Conservation (phyloP, 2,888 invertebrate species). For the Melinaea menophilus region DNA sequence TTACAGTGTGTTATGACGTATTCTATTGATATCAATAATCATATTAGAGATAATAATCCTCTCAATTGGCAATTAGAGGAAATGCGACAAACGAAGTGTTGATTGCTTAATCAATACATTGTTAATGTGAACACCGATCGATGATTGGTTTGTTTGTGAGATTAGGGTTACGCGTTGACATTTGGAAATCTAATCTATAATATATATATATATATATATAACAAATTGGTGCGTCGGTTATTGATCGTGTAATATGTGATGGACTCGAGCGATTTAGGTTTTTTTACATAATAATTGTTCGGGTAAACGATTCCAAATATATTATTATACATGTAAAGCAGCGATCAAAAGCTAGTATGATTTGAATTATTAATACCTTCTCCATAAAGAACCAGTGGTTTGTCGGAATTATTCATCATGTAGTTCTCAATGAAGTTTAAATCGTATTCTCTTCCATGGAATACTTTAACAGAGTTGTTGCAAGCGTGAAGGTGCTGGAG, state of each 20-base stretch:
- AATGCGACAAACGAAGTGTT: neutral
- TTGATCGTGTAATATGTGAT: too few species aligned
- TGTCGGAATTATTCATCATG: slow-evolving; percentile 90
- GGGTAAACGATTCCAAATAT: too few species aligned
- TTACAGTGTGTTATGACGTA: neutral
- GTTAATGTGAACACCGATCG: neutral
- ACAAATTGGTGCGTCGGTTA: too few species aligned
- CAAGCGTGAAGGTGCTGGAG: slow-evolving; percentile 97
- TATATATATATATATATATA: too few species aligned
- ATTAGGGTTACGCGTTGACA: neutral
- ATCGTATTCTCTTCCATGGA: slow-evolving; percentile 94
- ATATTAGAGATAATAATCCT: neutral
- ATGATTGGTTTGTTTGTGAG: slow-evolving; percentile 2
- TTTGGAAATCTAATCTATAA: too few species aligned
- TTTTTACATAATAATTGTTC: too few species aligned
- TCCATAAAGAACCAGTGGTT: slow-evolving; percentile 94
- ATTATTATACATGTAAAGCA: too few species aligned
- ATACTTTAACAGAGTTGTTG: slow-evolving; percentile 94
- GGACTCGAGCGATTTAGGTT: too few species aligned
- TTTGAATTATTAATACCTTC: slow-evolving; percentile 74
- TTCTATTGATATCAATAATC: neutral
- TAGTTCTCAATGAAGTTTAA: slow-evolving; percentile 87
- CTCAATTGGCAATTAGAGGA: neutral
- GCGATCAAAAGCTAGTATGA: too few species aligned
- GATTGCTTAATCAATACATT: slow-evolving; percentile 2